phyloP scores from a whole-genome alignment of 1,140 invertebrate genomes.

The Pseudomyrmex cubaensis region DNA sequence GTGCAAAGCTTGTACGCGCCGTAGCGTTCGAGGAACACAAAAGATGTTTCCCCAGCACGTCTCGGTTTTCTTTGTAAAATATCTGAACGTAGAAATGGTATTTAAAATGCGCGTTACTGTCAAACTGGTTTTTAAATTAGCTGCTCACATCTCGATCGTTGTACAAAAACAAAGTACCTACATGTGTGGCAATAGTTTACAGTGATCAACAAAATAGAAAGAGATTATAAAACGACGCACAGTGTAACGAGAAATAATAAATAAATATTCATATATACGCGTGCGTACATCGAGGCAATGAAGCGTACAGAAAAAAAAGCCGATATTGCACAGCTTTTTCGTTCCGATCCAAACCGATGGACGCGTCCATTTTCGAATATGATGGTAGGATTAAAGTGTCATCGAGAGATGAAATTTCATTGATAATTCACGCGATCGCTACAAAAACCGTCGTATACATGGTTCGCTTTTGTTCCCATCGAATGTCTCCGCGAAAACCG shows the following conservation, averaged over 20 bases:
- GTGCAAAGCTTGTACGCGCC: neutral
- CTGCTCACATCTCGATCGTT: too few relatives aligned
- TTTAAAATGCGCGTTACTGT: too few relatives aligned
- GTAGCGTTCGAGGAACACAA: neutral
- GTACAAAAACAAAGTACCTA: too few relatives aligned
- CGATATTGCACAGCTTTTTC: slow-evolving; percentile 3
- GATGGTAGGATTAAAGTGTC: slow-evolving; percentile 6
- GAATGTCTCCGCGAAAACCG: neutral
- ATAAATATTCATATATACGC: neutral
- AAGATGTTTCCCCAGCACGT: neutral
- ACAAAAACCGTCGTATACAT: neutral
- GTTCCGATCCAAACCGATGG: neutral
- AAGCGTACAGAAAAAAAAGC: neutral
- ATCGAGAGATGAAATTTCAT: slow-evolving; percentile 18
- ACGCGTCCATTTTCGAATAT: neutral
- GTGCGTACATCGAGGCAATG: neutral
- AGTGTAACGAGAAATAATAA: neutral
- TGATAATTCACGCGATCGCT: neutral
- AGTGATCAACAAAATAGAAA: neutral
- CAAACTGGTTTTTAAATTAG: too few relatives aligned
- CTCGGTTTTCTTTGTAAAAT: too few relatives aligned
- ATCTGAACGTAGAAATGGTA: neutral
- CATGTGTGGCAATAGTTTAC: too few relatives aligned
- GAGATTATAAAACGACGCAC: neutral
- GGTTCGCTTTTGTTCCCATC: neutral